A percentile compares a stretch with the other conserved stretches of the same genome.
These are phyloP conservation scores for Idaea dimidiata DNA, from an alignment of 2,888 invertebrate genomes.

Conservation along the genomic window DNA sequence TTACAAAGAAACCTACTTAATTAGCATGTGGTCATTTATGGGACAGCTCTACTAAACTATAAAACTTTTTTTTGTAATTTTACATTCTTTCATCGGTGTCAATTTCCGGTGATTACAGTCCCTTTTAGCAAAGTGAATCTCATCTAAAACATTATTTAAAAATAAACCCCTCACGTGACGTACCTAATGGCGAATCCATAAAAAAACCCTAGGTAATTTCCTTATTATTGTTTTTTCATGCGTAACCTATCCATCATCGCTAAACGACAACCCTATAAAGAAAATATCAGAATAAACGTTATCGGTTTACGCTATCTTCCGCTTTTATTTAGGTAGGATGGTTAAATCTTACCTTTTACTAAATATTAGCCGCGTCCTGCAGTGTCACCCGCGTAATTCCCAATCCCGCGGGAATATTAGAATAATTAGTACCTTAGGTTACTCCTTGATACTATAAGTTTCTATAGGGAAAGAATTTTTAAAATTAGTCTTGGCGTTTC, in stretches of 20 bases:
- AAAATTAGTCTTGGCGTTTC: too few species aligned
- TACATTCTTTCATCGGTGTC: not conserved
- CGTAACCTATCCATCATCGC: conserved; percentile 34
- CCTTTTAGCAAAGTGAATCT: conserved; percentile 2
- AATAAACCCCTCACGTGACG: not conserved
- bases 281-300: not conserved
- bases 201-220: conserved; percentile 20
- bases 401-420: too few species aligned
- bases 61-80: not conserved
- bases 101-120: not conserved
- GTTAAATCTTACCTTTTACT: too few species aligned
- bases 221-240: conserved; percentile 36
- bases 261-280: not conserved
- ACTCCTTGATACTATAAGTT: too few species aligned
- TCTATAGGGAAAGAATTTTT: too few species aligned
- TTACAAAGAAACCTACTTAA: too few species aligned
- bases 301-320: not conserved
- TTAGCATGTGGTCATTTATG: too few species aligned
- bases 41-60: too few species aligned
- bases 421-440: too few species aligned
- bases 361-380: too few species aligned
- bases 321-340: not conserved
- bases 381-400: too few species aligned
- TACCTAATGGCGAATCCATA: not conserved
- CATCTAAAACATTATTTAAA: not conserved